Evolutionary conservation across 2,888 invertebrate species (phyloP), one percentile per base, ranked within the genome.

Genomic region (Melanotus villosus): DNA sequence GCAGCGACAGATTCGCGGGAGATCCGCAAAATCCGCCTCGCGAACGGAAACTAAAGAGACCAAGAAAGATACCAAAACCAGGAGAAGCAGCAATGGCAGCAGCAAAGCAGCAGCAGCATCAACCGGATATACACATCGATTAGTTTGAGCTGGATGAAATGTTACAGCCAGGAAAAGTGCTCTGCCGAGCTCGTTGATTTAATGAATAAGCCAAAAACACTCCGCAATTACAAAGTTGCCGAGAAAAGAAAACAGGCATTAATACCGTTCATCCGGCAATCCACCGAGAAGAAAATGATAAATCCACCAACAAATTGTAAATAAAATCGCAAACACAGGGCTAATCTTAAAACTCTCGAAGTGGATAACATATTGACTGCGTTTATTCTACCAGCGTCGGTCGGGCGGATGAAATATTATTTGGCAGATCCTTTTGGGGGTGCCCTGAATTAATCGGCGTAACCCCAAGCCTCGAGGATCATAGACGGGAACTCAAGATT

Each of bases 41-140:
- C 65, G 70, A 75, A 76, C 77, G 77, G 77, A 78, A 78, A 68
- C 74, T 73, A 73, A 73, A 73, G 64, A 75, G 75, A 71, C 73
- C 73, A 68, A 75, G 76, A 76, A 75, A 73, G 70, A 70, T 68
- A 65, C 72, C 70, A 67, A 32, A 16, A 9, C 43, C n/a, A n/a
- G n/a, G n/a, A n/a, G n/a, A n/a, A n/a, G n/a, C n/a, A n/a, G n/a
- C n/a, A n/a, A n/a, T n/a, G n/a, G n/a, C n/a, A n/a, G n/a, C n/a
- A n/a, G n/a, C n/a, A n/a, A n/a, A 34, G 12, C 34, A 10, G 23
- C 34, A 34, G 57, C 58, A 57, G 62, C 71, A 64, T 66, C 62
- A 66, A 60, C 62, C 70, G 75, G 74, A 75, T 72, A 73, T 73
- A 74, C 73, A 73, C 68, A 75, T 75, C 75, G 74, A 74, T 75